phyloP scores from a whole-genome alignment of 1,140 invertebrate genomes.

The Danaus melanippus region DNA sequence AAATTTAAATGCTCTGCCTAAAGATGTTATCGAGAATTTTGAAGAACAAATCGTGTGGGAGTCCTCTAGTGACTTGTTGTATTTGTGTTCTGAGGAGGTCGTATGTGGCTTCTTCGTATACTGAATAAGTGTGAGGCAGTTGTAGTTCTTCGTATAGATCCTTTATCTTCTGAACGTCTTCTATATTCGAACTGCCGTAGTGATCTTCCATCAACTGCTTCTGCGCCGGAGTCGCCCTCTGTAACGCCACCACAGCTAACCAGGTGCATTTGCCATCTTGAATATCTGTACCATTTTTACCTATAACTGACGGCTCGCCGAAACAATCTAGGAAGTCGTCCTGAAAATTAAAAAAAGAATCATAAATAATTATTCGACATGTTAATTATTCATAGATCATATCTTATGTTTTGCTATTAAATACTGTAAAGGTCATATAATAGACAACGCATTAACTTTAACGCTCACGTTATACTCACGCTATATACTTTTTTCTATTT shows the following conservation, averaged over 20 bases:
- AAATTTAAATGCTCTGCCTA: slow-evolving; percentile 70
- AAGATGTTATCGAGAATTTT: slow-evolving; percentile 88
- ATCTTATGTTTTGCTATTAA: too few relatives aligned
- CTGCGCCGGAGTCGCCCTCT: slow-evolving; percentile 83
- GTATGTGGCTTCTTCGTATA: slow-evolving; percentile 90
- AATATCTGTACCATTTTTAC: slow-evolving; percentile 94
- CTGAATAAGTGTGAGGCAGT: slow-evolving; percentile 82
- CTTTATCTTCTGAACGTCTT: slow-evolving; percentile 82
- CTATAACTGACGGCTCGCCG: slow-evolving; percentile 87
- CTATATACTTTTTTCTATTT: too few relatives aligned
- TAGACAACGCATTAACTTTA: too few relatives aligned
- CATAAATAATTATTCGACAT: too few relatives aligned
- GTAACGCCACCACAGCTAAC: slow-evolving; percentile 91
- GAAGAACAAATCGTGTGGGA: slow-evolving; percentile 88
- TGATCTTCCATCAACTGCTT: slow-evolving; percentile 83
- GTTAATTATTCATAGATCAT: too few relatives aligned
- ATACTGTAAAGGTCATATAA: too few relatives aligned
- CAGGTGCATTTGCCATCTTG: slow-evolving; percentile 97
- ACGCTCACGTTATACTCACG: too few relatives aligned
- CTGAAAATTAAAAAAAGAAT: slow-evolving; percentile 66
- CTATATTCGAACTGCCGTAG: slow-evolving; percentile 82
- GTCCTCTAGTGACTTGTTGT: slow-evolving; percentile 85
- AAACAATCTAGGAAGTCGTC: slow-evolving; percentile 97
- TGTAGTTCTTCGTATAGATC: slow-evolving; percentile 86
- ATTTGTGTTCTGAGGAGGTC: slow-evolving; percentile 88